Percentiles rank a stretch among this genome's conserved stretches.
Conservation (phyloP, 2,888 invertebrate species). For the Polydrusus cervinus region DNA sequence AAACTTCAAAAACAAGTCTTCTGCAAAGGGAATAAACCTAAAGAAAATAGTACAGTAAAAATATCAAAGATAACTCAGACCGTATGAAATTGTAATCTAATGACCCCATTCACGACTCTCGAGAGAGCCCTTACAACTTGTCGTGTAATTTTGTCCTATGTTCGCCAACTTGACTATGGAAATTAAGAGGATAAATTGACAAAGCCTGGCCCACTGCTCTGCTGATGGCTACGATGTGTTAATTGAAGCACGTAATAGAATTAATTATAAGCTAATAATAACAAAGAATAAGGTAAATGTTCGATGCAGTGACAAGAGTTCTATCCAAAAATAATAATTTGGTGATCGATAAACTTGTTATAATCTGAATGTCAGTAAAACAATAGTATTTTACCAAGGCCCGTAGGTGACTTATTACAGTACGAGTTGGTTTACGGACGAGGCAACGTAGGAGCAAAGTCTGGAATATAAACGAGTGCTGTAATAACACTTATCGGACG, state of each 20-base stretch:
- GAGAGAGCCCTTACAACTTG: slow-evolving; percentile 41
- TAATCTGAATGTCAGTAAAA: no score
- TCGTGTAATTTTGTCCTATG: slow-evolving; percentile 40
- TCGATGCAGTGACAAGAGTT: no score
- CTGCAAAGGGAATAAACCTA: not conserved
- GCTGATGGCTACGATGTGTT: not conserved
- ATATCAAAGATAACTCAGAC: slow-evolving; percentile 31
- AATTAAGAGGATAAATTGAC: slow-evolving; percentile 38
- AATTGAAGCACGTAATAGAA: slow-evolving; percentile 1
- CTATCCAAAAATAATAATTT: no score
- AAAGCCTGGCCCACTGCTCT: not conserved
- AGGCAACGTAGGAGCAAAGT: no score
- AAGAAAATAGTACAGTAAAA: slow-evolving; percentile 21
- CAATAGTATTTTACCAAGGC: no score
- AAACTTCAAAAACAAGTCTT: no score
- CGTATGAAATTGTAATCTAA: slow-evolving; percentile 42
- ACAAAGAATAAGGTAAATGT: not conserved
- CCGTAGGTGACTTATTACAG: no score
- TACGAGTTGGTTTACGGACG: no score
- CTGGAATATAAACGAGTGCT: no score
- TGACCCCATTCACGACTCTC: slow-evolving; percentile 40
- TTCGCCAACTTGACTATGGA: slow-evolving; percentile 40
- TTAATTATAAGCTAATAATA: not conserved
- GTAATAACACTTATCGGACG: no score
- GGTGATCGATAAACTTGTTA: no score